A percentile compares a stretch with the other conserved stretches of the same genome.
phyloP scores from a whole-genome alignment of 2,113 vertebrate genomes.

The Microtus pennsylvanicus region DNA sequence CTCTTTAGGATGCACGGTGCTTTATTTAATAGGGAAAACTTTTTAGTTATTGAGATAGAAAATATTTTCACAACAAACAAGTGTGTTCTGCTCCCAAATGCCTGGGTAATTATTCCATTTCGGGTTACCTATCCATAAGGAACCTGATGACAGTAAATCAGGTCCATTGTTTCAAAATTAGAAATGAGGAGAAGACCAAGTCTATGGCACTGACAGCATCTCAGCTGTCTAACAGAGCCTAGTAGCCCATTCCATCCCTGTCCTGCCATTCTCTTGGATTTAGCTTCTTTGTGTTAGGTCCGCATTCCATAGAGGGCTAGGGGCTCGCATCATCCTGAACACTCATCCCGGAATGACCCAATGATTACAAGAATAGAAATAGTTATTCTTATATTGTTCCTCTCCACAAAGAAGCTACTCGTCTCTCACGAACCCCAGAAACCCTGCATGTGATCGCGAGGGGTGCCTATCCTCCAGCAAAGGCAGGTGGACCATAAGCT shows the following conservation, averaged over 20 bases:
- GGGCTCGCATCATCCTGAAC: background rate
- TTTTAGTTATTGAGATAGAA: background rate
- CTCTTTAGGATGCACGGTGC: background rate
- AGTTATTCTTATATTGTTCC: background rate
- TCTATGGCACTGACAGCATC: background rate
- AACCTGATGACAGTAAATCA: background rate
- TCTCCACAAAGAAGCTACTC: constrained; percentile 10
- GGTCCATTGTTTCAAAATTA: background rate
- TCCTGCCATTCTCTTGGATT: background rate
- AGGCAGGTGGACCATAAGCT: background rate
- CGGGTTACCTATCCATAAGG: background rate
- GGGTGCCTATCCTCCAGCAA: background rate
- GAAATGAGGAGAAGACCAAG: background rate
- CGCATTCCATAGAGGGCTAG: background rate
- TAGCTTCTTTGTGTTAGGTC: background rate
- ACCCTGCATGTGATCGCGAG: background rate
- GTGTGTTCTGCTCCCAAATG: constrained; percentile 14
- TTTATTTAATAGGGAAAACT: background rate
- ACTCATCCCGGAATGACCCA: background rate
- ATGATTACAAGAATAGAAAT: background rate
- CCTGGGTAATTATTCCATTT: background rate
- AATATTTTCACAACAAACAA: background rate
- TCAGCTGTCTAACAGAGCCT: background rate
- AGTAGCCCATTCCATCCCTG: background rate
- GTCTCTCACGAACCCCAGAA: background rate